Percentiles rank a stretch among this genome's conserved stretches.
phyloP scores from a whole-genome alignment of 2,797 vertebrate species.

The Clarias laeviceps region DNA sequence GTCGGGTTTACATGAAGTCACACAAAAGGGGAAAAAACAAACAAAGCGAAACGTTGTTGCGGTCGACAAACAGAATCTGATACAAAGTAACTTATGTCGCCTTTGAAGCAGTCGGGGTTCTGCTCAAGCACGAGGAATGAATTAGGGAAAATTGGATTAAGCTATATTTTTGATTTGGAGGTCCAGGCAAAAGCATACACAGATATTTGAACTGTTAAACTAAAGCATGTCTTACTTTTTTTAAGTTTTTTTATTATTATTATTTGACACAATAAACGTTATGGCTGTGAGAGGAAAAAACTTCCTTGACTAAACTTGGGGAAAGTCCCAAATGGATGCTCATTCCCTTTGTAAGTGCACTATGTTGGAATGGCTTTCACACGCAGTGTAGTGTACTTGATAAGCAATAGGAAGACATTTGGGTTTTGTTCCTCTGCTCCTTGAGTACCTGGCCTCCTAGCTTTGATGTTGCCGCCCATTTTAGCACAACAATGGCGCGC shows the following conservation, averaged over 20 bases:
- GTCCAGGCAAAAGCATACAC: no score
- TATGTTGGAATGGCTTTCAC: background rate
- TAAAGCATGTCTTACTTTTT: background rate
- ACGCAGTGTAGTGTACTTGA: background rate
- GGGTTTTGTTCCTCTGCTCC: background rate
- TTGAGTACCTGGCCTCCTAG: conserved; percentile 23
- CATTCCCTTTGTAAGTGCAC: conserved; percentile 5
- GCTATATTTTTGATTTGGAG: background rate
- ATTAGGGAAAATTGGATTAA: conserved; percentile 4
- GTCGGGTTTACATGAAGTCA: background rate
- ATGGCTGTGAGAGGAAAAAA: background rate
- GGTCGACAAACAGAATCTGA: background rate
- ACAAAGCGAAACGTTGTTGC: background rate
- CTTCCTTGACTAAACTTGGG: background rate
- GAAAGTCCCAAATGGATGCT: background rate
- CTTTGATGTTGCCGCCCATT: conserved; percentile 47
- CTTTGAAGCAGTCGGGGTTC: background rate
- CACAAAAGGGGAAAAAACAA: background rate
- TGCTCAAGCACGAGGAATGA: conserved; percentile 23
- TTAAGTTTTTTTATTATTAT: background rate
- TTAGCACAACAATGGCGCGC: conserved; percentile 50
- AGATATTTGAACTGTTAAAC: background rate
- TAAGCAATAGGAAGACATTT: background rate
- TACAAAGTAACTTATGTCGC: background rate
- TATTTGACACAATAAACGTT: background rate